Conservation (phyloP, 1,140 invertebrate species). For the Diabrotica undecimpunctata region DNA sequence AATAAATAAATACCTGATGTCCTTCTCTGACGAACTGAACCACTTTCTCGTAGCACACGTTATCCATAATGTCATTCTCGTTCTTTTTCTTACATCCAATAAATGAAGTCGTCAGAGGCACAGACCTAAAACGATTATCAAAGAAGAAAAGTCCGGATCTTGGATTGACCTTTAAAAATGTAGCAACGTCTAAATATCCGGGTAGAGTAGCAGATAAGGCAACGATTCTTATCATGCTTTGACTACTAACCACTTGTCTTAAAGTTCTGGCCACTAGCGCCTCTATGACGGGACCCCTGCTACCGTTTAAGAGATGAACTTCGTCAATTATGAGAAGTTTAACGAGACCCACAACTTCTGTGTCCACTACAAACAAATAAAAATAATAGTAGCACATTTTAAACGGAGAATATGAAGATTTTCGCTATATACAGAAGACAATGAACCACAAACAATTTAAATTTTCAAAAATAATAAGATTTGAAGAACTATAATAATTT, state of each 20-base stretch:
- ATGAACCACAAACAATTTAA: neutral
- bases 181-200: conserved; percentile 95
- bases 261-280: conserved; percentile 93
- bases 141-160: conserved; percentile 94
- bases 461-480: too few relatives aligned
- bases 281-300: conserved; percentile 96
- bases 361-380: conserved; percentile 65
- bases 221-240: conserved; percentile 97
- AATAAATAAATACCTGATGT: conserved; percentile 61
- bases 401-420: too few relatives aligned
- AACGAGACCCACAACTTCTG: conserved; percentile 85
- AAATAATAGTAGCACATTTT: too few relatives aligned
- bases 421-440: neutral
- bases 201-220: conserved; percentile 96
- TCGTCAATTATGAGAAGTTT: conserved; percentile 97
- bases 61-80: conserved; percentile 73
- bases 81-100: conserved; percentile 86
- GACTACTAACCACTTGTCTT: conserved; percentile 89
- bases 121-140: conserved; percentile 85
- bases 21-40: conserved; percentile 80
- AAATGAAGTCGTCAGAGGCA: conserved; percentile 90
- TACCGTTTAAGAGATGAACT: conserved; percentile 95
- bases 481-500: too few relatives aligned
- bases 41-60: conserved; percentile 92
- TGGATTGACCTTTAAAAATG: conserved; percentile 92